These are phyloP conservation scores for Aurelia aurita DNA, from an alignment of 30 jellyfish, hydroid and myxozoan genomes.

Conservation along the genomic window DNA sequence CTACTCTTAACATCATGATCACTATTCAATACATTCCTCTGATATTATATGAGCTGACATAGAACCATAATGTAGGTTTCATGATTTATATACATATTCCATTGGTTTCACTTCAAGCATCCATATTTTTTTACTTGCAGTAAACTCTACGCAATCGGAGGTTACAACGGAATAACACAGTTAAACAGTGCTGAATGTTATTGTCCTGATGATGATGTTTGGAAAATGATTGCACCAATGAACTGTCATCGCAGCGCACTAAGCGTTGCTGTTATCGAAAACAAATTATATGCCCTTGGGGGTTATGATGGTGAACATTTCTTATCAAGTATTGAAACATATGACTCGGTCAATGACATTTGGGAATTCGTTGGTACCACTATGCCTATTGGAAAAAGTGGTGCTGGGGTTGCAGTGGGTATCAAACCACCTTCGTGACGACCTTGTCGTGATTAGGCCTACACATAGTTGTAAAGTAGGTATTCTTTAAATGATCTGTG, in stretches of 20 bases:
- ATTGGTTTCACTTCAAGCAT: too few relatives aligned
- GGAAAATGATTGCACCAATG: slow-evolving; percentile 93
- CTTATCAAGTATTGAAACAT: slow-evolving; percentile 78
- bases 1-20: too few relatives aligned
- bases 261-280: slow-evolving; percentile 80
- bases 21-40: too few relatives aligned
- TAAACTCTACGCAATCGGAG: slow-evolving; percentile 93
- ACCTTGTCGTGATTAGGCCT: too few relatives aligned
- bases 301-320: slow-evolving; percentile 92
- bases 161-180: slow-evolving; percentile 97
- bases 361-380: slow-evolving; percentile 65
- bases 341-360: slow-evolving; percentile 60
- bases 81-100: too few relatives aligned
- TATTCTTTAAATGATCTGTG: too few relatives aligned
- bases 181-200: slow-evolving; percentile 95
- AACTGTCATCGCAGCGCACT: slow-evolving; percentile 91
- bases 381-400: slow-evolving; percentile 86
- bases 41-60: too few relatives aligned
- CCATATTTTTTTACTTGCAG: slow-evolving; percentile 37
- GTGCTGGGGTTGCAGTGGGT: slow-evolving; percentile 98
- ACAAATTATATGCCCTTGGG: slow-evolving; percentile 85
- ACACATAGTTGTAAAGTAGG: too few relatives aligned
- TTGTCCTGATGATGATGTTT: slow-evolving; percentile 74
- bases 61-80: too few relatives aligned
- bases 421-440: slow-evolving; percentile 62